phyloP scores from a whole-genome alignment of 2,113 vertebrate species.

The Silurus asotus region DNA sequence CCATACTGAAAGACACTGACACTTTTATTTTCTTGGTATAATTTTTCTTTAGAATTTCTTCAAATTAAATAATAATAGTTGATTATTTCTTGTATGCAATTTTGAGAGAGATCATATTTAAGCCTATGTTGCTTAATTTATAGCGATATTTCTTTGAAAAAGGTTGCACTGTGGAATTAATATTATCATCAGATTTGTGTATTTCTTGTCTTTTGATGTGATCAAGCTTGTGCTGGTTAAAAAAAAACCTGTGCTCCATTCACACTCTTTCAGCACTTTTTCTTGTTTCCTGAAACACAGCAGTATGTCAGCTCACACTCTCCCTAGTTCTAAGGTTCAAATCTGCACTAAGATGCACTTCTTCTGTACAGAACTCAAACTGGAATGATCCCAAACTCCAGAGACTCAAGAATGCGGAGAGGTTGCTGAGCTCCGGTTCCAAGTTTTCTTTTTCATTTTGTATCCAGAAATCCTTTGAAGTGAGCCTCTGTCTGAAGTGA shows the following conservation, averaged over 20 bases:
- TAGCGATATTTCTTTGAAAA: background rate
- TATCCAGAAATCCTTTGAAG: background rate
- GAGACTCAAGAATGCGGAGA: background rate
- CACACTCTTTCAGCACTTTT: constrained; percentile 20
- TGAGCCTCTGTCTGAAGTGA: background rate
- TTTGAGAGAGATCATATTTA: background rate
- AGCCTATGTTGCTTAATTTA: background rate
- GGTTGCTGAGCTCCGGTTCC: constrained; percentile 10
- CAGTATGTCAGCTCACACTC: background rate
- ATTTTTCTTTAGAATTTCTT: background rate
- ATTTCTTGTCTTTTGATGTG: background rate
- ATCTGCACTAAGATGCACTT: constrained; percentile 22
- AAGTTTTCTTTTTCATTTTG: constrained; percentile 8
- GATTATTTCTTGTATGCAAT: background rate
- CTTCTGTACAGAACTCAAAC: background rate
- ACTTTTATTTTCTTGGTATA: background rate
- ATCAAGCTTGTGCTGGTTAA: background rate
- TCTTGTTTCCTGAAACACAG: background rate
- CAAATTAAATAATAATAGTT: background rate
- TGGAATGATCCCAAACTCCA: background rate
- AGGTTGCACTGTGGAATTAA: background rate
- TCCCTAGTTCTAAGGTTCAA: constrained; percentile 26
- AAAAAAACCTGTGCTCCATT: constrained; percentile 1
- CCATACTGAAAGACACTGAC: background rate
- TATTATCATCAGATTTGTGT: background rate